These are phyloP conservation scores for Hemithea aestivaria DNA, from an alignment of 2,888 invertebrate genomes.

Conservation along the genomic window DNA sequence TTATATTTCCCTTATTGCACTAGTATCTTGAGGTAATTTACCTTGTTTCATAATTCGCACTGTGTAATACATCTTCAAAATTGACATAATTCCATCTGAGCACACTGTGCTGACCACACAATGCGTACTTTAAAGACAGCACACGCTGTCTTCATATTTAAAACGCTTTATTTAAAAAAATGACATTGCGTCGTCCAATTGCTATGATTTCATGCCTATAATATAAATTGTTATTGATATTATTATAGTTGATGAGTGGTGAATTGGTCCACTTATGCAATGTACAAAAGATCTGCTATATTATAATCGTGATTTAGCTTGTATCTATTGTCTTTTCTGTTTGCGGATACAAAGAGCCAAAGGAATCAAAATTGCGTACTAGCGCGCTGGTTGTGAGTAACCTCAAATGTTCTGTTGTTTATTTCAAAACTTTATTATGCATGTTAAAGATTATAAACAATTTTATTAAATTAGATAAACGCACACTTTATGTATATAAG, in stretches of 20 bases:
- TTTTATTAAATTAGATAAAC: conserved; percentile 32
- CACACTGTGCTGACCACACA: no score
- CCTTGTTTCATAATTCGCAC: no score
- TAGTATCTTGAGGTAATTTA: no score
- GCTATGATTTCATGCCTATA: no score
- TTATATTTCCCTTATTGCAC: no score
- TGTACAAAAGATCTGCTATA: conserved; percentile 34
- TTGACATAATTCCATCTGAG: no score
- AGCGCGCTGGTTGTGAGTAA: conserved; percentile 56
- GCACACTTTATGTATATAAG: conserved; percentile 33
- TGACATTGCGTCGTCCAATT: no score
- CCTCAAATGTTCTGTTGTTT: conserved; percentile 58
- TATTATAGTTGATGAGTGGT: conserved; percentile 31
- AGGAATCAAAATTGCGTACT: conserved; percentile 57
- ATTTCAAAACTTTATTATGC: conserved; percentile 65
- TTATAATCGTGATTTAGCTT: conserved; percentile 21
- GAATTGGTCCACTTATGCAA: conserved; percentile 34
- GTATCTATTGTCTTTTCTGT: conserved; percentile 25
- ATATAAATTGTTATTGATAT: no score
- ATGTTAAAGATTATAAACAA: conserved; percentile 44
- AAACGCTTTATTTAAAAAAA: no score
- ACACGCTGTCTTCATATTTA: no score
- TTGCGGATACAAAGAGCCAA: conserved; percentile 51
- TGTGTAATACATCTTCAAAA: no score
- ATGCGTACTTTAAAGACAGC: no score